Evolutionary conservation across 2,888 invertebrate species (phyloP).

Genomic region (Tetheella fluctuosa): DNA sequence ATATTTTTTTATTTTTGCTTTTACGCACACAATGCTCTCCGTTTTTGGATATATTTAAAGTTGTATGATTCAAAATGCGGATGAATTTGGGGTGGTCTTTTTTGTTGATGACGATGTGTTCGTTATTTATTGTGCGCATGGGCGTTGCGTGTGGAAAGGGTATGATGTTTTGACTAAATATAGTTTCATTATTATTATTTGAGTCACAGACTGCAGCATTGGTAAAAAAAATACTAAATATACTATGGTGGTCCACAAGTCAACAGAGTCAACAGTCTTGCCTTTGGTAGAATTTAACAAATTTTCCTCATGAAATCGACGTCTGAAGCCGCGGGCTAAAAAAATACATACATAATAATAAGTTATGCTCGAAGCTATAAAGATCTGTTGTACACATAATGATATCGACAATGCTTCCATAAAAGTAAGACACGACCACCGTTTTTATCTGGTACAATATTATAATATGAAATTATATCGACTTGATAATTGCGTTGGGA

Average conservation of each 20-base stretch:
- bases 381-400: slow-evolving; percentile 1
- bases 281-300: no score
- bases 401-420: slow-evolving; percentile 26
- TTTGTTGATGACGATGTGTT: slow-evolving; percentile 1
- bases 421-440: slow-evolving; percentile 22
- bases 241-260: not conserved
- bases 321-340: not conserved
- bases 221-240: not conserved
- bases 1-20: not conserved
- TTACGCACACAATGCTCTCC: slow-evolving; percentile 24
- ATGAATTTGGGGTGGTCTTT: slow-evolving; percentile 34
- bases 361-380: not conserved
- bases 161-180: slow-evolving; percentile 1
- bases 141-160: slow-evolving; percentile 2
- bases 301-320: no score
- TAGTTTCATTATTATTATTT: not conserved
- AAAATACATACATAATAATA: not conserved
- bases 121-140: slow-evolving; percentile 3
- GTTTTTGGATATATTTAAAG: slow-evolving; percentile 27
- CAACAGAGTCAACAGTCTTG: no score
- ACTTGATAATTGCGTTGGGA: slow-evolving; percentile 44
- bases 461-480: slow-evolving; percentile 34
- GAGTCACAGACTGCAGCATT: not conserved
- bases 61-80: slow-evolving; percentile 28
- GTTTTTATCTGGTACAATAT: slow-evolving; percentile 21